Evolutionary conservation across 2,797 vertebrate genomes (phyloP).

Genomic region (Rhinella marina): DNA sequence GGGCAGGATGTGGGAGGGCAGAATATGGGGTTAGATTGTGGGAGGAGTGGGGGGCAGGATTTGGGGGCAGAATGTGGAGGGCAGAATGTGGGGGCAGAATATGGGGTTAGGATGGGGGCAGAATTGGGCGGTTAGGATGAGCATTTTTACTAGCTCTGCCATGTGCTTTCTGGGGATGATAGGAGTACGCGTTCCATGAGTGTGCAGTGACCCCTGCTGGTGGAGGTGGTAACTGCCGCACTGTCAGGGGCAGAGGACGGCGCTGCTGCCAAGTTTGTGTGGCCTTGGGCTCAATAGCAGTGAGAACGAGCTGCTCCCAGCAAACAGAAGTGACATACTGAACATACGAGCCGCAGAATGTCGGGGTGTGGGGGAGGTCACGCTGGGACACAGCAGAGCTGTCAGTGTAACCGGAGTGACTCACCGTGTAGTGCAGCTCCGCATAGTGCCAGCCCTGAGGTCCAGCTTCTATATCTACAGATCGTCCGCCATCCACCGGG

Average conservation of each 20-base stretch:
- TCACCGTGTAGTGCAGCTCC: neutral
- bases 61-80: too few species aligned
- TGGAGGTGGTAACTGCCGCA: neutral
- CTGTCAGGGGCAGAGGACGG: neutral
- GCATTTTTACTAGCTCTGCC: neutral
- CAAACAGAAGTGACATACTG: slow-evolving; percentile 46
- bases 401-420: neutral
- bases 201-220: slow-evolving; percentile 23
- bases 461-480: too few species aligned
- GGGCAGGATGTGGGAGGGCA: too few species aligned
- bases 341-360: slow-evolving; percentile 45
- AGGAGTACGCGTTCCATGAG: neutral
- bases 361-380: slow-evolving; percentile 42
- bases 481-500: too few species aligned
- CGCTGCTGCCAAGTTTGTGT: slow-evolving; percentile 41
- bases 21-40: too few species aligned
- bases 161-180: neutral
- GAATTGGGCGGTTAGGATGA: too few species aligned
- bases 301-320: slow-evolving; percentile 51
- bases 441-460: too few species aligned
- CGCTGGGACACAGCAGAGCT: slow-evolving; percentile 12
- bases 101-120: too few species aligned
- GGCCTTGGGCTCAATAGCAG: slow-evolving; percentile 43
- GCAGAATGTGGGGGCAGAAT: too few species aligned
- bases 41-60: too few species aligned